Conservation (phyloP, 2,888 invertebrate genomes). For the Pseudococcus viburni region DNA sequence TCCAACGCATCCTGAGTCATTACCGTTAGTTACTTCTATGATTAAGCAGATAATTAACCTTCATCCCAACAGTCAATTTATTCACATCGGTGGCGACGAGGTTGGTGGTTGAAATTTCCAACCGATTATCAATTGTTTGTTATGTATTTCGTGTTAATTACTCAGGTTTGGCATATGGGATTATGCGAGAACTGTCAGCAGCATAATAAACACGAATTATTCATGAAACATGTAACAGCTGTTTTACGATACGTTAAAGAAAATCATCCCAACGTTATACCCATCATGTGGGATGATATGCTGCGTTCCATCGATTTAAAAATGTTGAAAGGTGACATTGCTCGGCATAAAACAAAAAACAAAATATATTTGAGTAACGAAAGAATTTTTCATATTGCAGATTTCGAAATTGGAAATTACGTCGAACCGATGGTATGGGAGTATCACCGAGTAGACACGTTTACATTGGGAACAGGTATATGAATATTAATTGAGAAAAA, state of each 20-base stretch:
- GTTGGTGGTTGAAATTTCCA: conserved; percentile 70
- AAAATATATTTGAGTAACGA: not conserved
- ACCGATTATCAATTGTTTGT: conserved; percentile 41
- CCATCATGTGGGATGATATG: conserved; percentile 93
- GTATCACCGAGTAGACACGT: conserved; percentile 76
- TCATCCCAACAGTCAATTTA: conserved; percentile 78
- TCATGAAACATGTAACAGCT: conserved; percentile 78
- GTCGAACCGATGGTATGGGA: conserved; percentile 82
- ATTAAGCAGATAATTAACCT: conserved; percentile 80
- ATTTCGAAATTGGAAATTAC: conserved; percentile 76
- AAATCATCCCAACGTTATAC: conserved; percentile 76
- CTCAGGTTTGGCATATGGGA: conserved; percentile 82
- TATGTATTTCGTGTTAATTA: conserved; percentile 64
- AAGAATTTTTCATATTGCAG: conserved; percentile 71
- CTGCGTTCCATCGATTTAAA: conserved; percentile 76
- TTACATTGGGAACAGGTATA: conserved; percentile 72
- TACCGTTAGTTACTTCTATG: conserved; percentile 78
- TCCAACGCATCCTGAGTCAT: conserved; percentile 78
- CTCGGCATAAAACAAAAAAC: not conserved
- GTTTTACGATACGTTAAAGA: conserved; percentile 77
- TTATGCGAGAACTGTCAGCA: conserved; percentile 76
- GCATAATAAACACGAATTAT: conserved; percentile 75
- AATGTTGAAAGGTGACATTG: conserved; percentile 75
- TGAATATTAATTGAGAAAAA: not conserved
- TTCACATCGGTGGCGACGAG: conserved; percentile 89